These are phyloP conservation scores for Bombus consobrinus DNA, from an alignment of 1,140 invertebrate genomes.

Conservation along the genomic window DNA sequence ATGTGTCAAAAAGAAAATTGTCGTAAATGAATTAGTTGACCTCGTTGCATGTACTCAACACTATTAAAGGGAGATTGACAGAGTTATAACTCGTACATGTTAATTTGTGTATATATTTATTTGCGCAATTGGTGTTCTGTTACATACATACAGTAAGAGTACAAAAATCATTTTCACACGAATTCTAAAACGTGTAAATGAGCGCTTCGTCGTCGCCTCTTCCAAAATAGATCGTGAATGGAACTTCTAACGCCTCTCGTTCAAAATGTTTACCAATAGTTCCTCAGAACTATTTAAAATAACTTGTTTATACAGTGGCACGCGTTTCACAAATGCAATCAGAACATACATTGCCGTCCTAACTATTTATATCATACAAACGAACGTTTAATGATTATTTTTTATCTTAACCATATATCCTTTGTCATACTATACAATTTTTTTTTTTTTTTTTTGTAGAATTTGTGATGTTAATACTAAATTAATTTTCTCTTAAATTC, in stretches of 20 bases:
- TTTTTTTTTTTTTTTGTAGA: no score
- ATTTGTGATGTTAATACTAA: not conserved
- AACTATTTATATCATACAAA: not conserved
- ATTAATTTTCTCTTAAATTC: not conserved
- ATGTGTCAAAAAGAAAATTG: not conserved
- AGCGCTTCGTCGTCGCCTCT: constrained; percentile 50
- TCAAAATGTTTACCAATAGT: constrained; percentile 53
- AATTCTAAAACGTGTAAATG: constrained; percentile 25
- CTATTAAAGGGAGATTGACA: not conserved
- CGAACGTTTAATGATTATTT: not conserved
- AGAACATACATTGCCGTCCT: not conserved
- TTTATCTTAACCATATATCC: no score
- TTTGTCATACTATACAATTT: not conserved
- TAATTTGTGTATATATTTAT: constrained; percentile 56
- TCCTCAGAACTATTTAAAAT: constrained; percentile 29
- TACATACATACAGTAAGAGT: constrained; percentile 49
- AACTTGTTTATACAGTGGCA: constrained; percentile 43
- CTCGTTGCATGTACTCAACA: not conserved
- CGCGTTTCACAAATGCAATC: constrained; percentile 31
- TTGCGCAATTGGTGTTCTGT: constrained; percentile 54
- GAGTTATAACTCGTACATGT: not conserved
- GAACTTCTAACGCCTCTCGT: constrained; percentile 52
- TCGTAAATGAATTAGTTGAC: not conserved
- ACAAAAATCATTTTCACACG: constrained; percentile 42
- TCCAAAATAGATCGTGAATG: constrained; percentile 4